Evolutionary conservation across 2,113 vertebrate species (phyloP).

Genomic region (Trematocara variabile): DNA sequence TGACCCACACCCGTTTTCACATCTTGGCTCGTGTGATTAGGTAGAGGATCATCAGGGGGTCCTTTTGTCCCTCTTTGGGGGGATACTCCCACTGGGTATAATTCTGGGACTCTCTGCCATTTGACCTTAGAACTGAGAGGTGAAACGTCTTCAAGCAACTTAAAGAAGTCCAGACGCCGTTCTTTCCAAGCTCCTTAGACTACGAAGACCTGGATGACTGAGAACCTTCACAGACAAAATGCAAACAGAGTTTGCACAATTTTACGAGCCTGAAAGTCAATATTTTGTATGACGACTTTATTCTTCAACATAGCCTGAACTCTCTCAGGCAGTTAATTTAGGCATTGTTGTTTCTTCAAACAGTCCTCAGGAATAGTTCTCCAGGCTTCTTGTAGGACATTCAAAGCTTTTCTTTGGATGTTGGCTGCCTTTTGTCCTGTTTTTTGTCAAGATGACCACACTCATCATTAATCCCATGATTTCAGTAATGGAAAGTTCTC

Average conservation of each 20-base stretch:
- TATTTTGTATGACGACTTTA: not conserved
- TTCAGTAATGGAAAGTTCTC: not conserved
- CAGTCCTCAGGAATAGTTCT: not conserved
- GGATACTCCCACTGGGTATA: not conserved
- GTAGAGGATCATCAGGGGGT: not conserved
- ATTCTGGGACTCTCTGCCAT: not conserved
- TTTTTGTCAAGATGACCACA: not conserved
- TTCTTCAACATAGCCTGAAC: not conserved
- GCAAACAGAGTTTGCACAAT: not conserved
- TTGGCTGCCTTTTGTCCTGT: not conserved
- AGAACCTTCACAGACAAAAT: not conserved
- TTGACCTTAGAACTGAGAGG: not conserved
- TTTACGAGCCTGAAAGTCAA: not conserved
- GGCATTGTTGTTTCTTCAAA: not conserved
- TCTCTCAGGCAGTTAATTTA: not conserved
- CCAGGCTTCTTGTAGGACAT: not conserved
- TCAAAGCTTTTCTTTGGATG: not conserved
- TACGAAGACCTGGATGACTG: not conserved
- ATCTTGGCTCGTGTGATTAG: not conserved
- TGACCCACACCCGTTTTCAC: not conserved
- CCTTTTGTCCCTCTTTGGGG: not conserved
- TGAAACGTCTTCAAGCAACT: not conserved
- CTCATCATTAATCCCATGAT: not conserved
- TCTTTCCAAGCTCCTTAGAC: not conserved
- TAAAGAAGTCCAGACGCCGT: not conserved